Evolutionary conservation across 2,888 invertebrate genomes (phyloP).

Genomic region (Apocheima hispidaria): DNA sequence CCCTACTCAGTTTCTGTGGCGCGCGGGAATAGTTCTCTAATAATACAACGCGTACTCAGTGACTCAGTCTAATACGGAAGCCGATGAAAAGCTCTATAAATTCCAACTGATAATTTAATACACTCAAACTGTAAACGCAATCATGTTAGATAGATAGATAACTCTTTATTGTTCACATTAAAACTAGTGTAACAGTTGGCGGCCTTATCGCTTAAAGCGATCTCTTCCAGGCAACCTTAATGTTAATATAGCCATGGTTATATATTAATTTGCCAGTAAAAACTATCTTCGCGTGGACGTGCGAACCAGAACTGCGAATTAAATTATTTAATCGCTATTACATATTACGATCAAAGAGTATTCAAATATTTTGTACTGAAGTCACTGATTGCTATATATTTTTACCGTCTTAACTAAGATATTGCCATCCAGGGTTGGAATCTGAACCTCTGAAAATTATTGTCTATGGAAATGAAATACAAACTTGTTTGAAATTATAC

Average conservation of each 20-base stretch:
- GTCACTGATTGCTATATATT: not conserved
- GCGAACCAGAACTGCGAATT: constrained; percentile 33
- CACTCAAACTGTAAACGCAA: constrained; percentile 38
- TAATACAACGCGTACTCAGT: constrained; percentile 57
- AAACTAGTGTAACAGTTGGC: too few relatives aligned
- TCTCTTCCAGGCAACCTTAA: too few relatives aligned
- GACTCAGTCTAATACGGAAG: constrained; percentile 74
- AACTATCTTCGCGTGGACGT: constrained; percentile 34
- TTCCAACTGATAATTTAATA: constrained; percentile 68
- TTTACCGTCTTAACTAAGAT: not conserved
- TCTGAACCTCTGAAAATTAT: too few relatives aligned
- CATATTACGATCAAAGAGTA: not conserved
- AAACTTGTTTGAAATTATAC: too few relatives aligned
- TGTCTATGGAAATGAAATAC: too few relatives aligned
- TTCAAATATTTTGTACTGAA: not conserved
- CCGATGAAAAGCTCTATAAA: constrained; percentile 72
- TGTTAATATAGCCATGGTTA: too few relatives aligned
- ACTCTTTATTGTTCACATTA: too few relatives aligned
- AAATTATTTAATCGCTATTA: constrained; percentile 39
- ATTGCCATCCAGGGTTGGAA: not conserved
- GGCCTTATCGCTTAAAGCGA: too few relatives aligned
- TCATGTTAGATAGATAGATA: too few relatives aligned
- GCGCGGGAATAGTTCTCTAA: constrained; percentile 70
- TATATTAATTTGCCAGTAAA: constrained; percentile 44
- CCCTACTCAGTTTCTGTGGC: constrained; percentile 30